Evolutionary conservation across 23 tunicate genomes (phyloP), one percentile per base, ranked within the genome.

Genomic region (Phallusia fumigata): DNA sequence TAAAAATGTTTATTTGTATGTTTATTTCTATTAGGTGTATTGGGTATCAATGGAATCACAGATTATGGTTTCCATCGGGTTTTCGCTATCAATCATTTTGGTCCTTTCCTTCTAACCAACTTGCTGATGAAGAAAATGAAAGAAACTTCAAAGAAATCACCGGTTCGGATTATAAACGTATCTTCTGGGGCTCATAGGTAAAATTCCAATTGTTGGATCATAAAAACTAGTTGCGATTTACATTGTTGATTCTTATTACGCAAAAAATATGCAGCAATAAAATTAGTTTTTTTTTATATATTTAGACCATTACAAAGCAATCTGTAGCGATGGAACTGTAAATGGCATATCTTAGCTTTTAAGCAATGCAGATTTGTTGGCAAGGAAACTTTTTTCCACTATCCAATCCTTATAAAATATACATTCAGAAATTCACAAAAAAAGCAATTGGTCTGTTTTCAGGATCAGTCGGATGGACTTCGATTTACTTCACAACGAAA

Each of bases 91-190:
- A 94, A 94, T 36, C 94, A 94, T 51, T 74, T 94, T 18, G 93
- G 98, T 5, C 98, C 88, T 58, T 94, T 94, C 79, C 81, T 89
- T 22, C 81, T 94, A 12, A 94, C 98, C 34, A 86, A 94, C 74
- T 69, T 94, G 31, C 80, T 94, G 19, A 52, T 89, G 31, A 84
- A 85, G n/a, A 77, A 90, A 77, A 78, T 94, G 85, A 89, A 89
- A 77, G 49, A 79, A 32, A 85, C 84, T 35, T 89, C 94, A 31
- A 76, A 53, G 32, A 19, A 30, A 36, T 32, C 88, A 11, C 88
- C 94, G 6, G 94, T 89, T 11, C 52, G 94, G n/a, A 89, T 89
- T 18, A 80, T 89, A n/a, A 89, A 89, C 33, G 51, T 89, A 0
- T 74, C 88, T 22, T 89, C 94, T 1, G 87, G 53, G 26, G 82